A percentile compares a stretch with the other conserved stretches of the same genome.
These are phyloP conservation scores for Callionymus lyra DNA, from an alignment of 2,113 vertebrate genomes.

Conservation along the genomic window DNA sequence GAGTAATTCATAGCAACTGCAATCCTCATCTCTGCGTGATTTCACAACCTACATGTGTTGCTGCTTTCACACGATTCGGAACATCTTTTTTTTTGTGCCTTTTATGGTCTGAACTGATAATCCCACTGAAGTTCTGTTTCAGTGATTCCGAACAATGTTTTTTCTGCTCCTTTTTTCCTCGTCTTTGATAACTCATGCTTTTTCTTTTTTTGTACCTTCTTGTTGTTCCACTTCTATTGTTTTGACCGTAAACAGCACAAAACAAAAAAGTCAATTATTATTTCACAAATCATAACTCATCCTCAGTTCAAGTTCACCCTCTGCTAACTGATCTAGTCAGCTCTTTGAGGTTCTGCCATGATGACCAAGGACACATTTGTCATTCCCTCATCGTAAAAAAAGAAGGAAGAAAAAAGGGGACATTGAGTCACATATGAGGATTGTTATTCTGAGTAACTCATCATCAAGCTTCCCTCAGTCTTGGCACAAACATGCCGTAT, in stretches of 20 bases:
- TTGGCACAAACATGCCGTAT: conserved; percentile 12
- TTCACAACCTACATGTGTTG: neutral
- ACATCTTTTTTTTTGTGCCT: conserved; percentile 8
- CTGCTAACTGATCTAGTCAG: conserved; percentile 8
- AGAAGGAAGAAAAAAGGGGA: conserved; percentile 16
- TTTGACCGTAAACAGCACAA: neutral
- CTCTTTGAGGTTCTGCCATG: conserved; percentile 2
- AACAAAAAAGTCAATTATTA: conserved; percentile 2
- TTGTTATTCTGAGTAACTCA: conserved; percentile 21
- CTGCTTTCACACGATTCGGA: neutral
- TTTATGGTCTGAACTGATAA: conserved; percentile 9
- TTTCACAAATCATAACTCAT: conserved; percentile 4
- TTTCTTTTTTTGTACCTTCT: conserved; percentile 1
- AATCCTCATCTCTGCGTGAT: too few relatives aligned
- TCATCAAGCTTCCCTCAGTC: conserved; percentile 18
- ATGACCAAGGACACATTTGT: conserved; percentile 18
- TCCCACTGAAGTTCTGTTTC: conserved; percentile 7
- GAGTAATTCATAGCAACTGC: conserved; percentile 23
- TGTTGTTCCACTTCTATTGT: neutral
- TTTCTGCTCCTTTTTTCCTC: neutral
- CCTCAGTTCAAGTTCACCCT: conserved; percentile 18
- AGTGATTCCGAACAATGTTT: conserved; percentile 13
- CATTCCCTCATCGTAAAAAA: conserved; percentile 12
- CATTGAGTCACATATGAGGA: conserved; percentile 21
- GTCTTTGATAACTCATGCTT: conserved; percentile 16